A percentile compares a stretch with the other conserved stretches of the same genome.
Evolutionary conservation across 2,888 invertebrate genomes (phyloP).

Genomic region (Aphrophora alni): DNA sequence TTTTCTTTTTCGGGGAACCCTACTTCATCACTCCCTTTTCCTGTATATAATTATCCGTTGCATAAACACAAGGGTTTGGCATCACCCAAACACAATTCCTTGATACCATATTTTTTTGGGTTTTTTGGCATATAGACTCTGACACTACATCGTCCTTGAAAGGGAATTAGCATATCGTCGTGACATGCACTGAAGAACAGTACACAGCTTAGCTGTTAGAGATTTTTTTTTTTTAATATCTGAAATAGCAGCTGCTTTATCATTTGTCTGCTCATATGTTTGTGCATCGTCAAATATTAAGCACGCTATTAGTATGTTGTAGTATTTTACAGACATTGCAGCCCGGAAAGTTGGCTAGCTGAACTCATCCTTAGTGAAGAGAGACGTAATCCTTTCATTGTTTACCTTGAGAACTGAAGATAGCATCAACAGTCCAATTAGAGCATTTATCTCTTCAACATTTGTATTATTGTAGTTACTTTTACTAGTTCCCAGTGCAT

Average conservation of each 20-base stretch:
- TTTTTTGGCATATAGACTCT: conserved; percentile 47
- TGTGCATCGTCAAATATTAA: conserved; percentile 23
- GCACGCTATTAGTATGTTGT: conserved; percentile 19
- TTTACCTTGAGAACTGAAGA: conserved; percentile 20
- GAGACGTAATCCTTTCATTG: conserved; percentile 18
- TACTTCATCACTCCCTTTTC: too few relatives aligned
- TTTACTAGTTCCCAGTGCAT: not conserved
- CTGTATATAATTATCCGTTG: too few relatives aligned
- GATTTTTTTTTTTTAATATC: conserved; percentile 26
- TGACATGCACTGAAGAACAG: conserved; percentile 14
- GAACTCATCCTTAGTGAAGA: conserved; percentile 34
- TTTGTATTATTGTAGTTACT: conserved; percentile 24
- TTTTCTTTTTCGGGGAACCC: too few relatives aligned
- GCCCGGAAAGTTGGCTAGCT: conserved; percentile 23
- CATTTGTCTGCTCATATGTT: not conserved
- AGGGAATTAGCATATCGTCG: conserved; percentile 22
- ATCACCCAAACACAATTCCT: conserved; percentile 46
- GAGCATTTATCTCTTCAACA: conserved; percentile 29
- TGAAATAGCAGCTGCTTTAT: conserved; percentile 26
- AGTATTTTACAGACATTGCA: conserved; percentile 33
- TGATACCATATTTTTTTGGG: conserved; percentile 50
- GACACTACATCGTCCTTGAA: conserved; percentile 40
- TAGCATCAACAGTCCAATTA: conserved; percentile 31
- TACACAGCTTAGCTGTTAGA: conserved; percentile 31
- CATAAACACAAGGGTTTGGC: too few relatives aligned